Base-by-base conservation (phyloP, 2,113 vertebrate species). In the Tenebrosternarchus preto region DNA sequence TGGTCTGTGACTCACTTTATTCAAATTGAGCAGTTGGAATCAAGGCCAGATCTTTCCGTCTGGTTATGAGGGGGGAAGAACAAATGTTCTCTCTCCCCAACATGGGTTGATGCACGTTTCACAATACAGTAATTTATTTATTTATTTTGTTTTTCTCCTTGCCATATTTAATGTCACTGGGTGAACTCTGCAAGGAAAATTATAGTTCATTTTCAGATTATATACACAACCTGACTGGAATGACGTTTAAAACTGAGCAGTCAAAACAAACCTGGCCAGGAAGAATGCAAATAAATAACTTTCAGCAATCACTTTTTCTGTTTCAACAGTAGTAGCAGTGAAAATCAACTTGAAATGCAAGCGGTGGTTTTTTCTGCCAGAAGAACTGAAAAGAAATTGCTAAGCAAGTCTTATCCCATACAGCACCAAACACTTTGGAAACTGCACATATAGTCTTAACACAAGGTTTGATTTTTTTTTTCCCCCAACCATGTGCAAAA, bases 221-320 rank as follows among this genome's bases (percentile, higher is more conserved):
- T 20, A 17, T 3, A 66, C 31, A 68, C 33, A 68, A 3, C 20
- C 67, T 68, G 77, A 80, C 43, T 12, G 63, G 16, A 60, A n/a
- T 55, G 36, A 69, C 22, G n/a, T n/a, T 84, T 87, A 69, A 84
- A 80, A 80, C 74, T 73, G 1, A 36, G 25, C 22, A 50, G 43
- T 50, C 43, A 64, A 25, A 64, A 36, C 24, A 81, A 83, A 81
- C 64, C 17, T 69, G 55, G 39, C 12, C 72, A 84, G 33, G 72
- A 85, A 85, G 22, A 39, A 68, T 22, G 33, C 64, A 87, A 88
- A 87, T 81, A 85, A 27, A 77, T 83, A 80, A 55, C 56, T 76
- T 33, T 56, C n/a, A 5, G 55, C 24, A 19, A 71, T 3, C 50
- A n/a, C 1, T n/a, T 70, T 17, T 25, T 7, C 59, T 78, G 22